phyloP scores from a whole-genome alignment of 2,797 vertebrate species.

The Craterocephalus amniculus region DNA sequence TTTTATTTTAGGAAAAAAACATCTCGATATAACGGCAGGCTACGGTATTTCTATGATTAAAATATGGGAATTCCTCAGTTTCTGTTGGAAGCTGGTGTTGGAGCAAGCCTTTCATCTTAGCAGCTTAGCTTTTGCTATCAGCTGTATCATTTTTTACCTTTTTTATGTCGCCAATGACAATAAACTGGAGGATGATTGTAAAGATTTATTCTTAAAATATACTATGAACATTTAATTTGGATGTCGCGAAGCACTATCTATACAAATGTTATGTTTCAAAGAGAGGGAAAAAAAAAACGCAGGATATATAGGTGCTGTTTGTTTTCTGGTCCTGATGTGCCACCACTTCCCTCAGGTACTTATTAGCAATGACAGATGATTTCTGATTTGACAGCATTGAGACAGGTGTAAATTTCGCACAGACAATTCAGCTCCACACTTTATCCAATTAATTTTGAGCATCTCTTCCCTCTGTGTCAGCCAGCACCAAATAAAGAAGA shows the following conservation, averaged over 20 bases:
- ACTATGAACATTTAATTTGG: not conserved
- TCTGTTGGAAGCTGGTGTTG: constrained; percentile 23
- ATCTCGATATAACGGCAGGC: constrained; percentile 16
- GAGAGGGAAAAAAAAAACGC: constrained; percentile 2
- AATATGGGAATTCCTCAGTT: constrained; percentile 52
- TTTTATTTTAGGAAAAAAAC: constrained; percentile 20
- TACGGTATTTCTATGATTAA: constrained; percentile 46
- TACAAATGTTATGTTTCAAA: constrained; percentile 5
- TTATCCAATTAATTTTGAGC: constrained; percentile 80
- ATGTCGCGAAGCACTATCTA: not conserved
- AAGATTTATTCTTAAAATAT: not conserved
- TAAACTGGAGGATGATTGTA: not conserved
- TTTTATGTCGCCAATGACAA: no score
- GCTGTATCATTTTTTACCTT: not conserved
- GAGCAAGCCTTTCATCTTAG: constrained; percentile 20
- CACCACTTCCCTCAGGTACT: constrained; percentile 60
- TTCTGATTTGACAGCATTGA: constrained; percentile 74
- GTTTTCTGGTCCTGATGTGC: constrained; percentile 38
- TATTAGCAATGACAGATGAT: constrained; percentile 68
- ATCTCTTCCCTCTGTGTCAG: constrained; percentile 38
- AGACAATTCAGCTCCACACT: constrained; percentile 64
- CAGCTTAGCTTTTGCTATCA: constrained; percentile 25
- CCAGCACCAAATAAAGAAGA: constrained; percentile 9
- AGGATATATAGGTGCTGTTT: constrained; percentile 48
- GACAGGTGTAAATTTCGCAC: constrained; percentile 81